Conservation (phyloP, 2,888 invertebrate species). For the Amphipoea oculea region DNA sequence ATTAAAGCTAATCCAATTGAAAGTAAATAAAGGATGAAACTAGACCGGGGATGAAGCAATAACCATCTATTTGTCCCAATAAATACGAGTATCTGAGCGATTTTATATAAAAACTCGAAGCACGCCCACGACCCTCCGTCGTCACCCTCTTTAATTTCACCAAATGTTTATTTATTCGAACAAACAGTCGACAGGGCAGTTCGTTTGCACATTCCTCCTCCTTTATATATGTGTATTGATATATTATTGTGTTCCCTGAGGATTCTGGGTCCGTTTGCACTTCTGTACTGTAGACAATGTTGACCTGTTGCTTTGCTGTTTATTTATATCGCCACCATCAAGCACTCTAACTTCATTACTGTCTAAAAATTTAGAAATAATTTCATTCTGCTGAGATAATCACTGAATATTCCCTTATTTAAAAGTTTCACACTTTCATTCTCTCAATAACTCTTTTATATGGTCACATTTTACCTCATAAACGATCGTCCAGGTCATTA, state of each 20-base stretch:
- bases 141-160: conserved; percentile 83
- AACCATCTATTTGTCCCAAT: conserved; percentile 68
- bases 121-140: conserved; percentile 69
- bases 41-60: conserved; percentile 70
- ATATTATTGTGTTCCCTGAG: conserved; percentile 29
- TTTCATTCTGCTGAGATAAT: background rate
- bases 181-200: conserved; percentile 80
- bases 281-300: conserved; percentile 3
- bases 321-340: background rate
- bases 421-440: background rate
- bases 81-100: conserved; percentile 68
- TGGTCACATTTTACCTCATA: conserved; percentile 27
- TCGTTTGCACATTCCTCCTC: conserved; percentile 82
- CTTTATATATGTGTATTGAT: conserved; percentile 69
- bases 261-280: conserved; percentile 15
- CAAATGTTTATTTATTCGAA: conserved; percentile 85
- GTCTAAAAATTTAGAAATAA: background rate
- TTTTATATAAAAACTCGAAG: conserved; percentile 70
- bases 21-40: conserved; percentile 47
- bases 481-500: conserved; percentile 37
- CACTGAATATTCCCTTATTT: background rate
- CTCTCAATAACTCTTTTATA: conserved; percentile 28
- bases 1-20: conserved; percentile 16
- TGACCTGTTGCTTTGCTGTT: conserved; percentile 50
- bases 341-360: background rate